Evolutionary conservation across 2,113 vertebrate species (phyloP).

Genomic region (pig (Sus scrofa)): DNA sequence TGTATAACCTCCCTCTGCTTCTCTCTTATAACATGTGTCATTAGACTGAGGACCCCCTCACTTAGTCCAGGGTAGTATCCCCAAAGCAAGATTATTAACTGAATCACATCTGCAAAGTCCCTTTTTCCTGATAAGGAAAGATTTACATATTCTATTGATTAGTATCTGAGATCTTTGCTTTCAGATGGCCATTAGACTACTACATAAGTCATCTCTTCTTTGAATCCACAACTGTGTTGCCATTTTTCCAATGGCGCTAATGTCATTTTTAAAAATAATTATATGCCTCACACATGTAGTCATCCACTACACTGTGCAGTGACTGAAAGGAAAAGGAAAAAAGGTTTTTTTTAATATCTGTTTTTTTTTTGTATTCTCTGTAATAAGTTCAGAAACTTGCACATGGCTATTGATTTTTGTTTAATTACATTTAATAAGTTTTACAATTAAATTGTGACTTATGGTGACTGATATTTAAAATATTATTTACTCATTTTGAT

Average conservation of each 20-base stretch:
- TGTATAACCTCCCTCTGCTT: not conserved
- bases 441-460: not conserved
- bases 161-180: not conserved
- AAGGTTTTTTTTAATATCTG: not conserved
- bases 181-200: not conserved
- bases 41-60: not conserved
- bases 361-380: not conserved
- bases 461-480: not conserved
- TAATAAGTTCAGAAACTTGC: not conserved
- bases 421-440: constrained; percentile 3
- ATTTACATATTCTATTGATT: not conserved
- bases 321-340: not conserved
- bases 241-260: not conserved
- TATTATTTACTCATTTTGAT: not conserved
- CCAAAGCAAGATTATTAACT: not conserved
- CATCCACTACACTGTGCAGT: not conserved
- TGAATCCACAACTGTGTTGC: not conserved
- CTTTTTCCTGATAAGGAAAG: not conserved
- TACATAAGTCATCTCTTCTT: not conserved
- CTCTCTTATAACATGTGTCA: not conserved
- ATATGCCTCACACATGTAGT: not conserved
- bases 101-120: not conserved
- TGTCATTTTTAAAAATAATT: not conserved
- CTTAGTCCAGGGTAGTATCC: not conserved
- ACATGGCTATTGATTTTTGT: not conserved